Conservation (phyloP, 2,797 vertebrate species). For the Sphenopsis melanotis region DNA sequence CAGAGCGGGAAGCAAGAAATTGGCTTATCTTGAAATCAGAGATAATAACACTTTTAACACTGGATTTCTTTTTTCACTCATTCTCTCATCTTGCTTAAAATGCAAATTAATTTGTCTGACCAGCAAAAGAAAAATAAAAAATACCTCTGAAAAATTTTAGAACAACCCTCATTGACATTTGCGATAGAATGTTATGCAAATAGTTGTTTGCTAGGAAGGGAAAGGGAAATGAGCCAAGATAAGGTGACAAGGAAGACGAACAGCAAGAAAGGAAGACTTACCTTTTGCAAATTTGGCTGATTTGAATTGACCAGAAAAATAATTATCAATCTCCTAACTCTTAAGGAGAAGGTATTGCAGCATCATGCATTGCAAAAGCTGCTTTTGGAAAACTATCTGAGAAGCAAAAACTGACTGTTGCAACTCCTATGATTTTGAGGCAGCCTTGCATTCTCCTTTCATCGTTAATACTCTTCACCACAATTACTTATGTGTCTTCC, state of each 20-base stretch:
- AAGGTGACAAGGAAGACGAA: neutral
- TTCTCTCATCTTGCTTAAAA: neutral
- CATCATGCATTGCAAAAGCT: neutral
- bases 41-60: neutral
- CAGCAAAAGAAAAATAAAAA: neutral
- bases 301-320: constrained; percentile 26
- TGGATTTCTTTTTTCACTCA: neutral
- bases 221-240: neutral
- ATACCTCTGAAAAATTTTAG: neutral
- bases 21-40: neutral
- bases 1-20: neutral
- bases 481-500: neutral
- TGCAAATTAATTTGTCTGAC: neutral
- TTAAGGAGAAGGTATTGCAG: neutral
- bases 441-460: neutral
- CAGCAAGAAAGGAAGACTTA: neutral
- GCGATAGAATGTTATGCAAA: neutral
- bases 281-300: neutral
- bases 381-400: neutral
- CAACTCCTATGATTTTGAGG: neutral
- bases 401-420: neutral
- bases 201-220: neutral
- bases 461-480: neutral
- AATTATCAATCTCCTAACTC: neutral
- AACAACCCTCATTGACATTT: neutral